Percentiles rank a stretch among this genome's conserved stretches.
Evolutionary conservation across 2,113 vertebrate species (phyloP).

Genomic region (Pantherophis guttatus): DNA sequence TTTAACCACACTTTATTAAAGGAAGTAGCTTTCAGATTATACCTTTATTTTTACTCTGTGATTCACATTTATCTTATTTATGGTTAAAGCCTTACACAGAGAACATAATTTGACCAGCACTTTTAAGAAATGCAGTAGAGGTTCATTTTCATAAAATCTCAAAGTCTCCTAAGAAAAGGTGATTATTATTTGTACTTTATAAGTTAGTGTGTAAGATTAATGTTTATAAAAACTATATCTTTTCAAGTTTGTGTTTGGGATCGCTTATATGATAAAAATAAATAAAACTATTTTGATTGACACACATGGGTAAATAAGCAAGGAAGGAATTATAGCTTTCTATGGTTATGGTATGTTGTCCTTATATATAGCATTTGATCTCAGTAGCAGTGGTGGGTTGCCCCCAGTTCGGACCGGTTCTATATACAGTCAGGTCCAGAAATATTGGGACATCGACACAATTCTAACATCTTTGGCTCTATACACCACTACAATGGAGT

Average conservation of each 20-base stretch:
- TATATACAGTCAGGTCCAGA: too few species aligned
- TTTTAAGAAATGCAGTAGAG: neutral
- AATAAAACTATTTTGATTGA: neutral
- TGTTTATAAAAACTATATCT: neutral
- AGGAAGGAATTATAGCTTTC: neutral
- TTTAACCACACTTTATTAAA: constrained; percentile 36
- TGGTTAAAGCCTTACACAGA: neutral
- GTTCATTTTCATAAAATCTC: neutral
- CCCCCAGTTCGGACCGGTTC: too few species aligned
- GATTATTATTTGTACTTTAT: neutral
- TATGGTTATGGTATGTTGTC: neutral
- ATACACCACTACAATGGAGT: too few species aligned
- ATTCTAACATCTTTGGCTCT: too few species aligned
- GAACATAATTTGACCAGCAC: neutral
- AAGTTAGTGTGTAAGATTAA: neutral
- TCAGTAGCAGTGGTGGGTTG: too few species aligned
- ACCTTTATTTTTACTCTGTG: constrained; percentile 13
- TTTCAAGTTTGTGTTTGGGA: neutral
- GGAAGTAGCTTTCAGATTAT: neutral
- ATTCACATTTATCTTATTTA: neutral
- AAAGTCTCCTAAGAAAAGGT: neutral
- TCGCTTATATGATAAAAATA: neutral
- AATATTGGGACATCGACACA: too few species aligned
- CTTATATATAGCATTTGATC: neutral
- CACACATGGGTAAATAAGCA: neutral